phyloP scores from a whole-genome alignment of 2,113 vertebrate species.

The Varanus salvator region DNA sequence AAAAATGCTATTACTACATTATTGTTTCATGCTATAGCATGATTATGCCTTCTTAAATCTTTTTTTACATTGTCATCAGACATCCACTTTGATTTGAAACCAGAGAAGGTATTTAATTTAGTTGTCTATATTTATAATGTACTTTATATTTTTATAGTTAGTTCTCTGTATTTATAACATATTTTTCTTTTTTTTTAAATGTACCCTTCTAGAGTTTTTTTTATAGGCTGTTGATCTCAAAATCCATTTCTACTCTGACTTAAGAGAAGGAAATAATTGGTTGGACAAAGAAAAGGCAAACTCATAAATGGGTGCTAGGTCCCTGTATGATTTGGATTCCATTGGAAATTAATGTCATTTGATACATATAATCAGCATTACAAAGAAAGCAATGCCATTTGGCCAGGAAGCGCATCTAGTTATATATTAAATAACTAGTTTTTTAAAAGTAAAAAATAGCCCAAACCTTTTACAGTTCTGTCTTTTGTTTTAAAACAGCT shows the following conservation, averaged over 20 bases:
- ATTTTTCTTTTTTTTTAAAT: not conserved
- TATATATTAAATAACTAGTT: conserved; percentile 29
- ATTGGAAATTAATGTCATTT: conserved; percentile 18
- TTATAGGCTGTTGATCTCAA: conserved; percentile 2
- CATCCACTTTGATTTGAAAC: conserved; percentile 19
- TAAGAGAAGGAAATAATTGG: conserved; percentile 15
- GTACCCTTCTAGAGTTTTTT: conserved; percentile 26
- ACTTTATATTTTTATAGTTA: not conserved
- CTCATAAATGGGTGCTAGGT: not conserved
- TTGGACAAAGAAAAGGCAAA: conserved; percentile 35
- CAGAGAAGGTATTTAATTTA: not conserved
- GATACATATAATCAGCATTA: not conserved
- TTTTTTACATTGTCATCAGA: not conserved
- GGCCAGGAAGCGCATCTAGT: not conserved
- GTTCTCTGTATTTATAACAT: conserved; percentile 37
- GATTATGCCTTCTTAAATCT: conserved; percentile 7
- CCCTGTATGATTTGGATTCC: conserved; percentile 11
- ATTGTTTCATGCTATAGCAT: conserved; percentile 15
- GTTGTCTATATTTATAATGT: conserved; percentile 36
- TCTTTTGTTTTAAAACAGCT: not conserved
- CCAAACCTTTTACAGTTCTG: conserved; percentile 35
- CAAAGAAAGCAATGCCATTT: conserved; percentile 14
- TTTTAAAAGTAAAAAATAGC: conserved; percentile 7
- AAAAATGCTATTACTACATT: not conserved
- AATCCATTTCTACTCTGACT: not conserved